Evolutionary conservation across 2,113 vertebrate species (phyloP).

Genomic region (Seriola quinqueradiata): DNA sequence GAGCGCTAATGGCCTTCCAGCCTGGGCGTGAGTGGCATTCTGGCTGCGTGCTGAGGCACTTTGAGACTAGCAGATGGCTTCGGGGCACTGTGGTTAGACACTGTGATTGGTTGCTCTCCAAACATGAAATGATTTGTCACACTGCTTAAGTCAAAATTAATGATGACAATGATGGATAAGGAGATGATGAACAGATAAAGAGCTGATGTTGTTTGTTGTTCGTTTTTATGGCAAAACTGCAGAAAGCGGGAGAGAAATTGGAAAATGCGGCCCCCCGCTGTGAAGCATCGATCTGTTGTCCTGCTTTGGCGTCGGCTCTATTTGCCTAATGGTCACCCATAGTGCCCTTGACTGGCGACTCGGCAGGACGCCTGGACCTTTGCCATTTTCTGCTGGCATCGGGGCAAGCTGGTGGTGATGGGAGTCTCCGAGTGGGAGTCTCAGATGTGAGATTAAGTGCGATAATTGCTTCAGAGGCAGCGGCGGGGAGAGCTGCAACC

Average conservation of each 20-base stretch:
- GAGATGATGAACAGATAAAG: constrained; percentile 3
- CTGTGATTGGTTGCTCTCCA: constrained; percentile 47
- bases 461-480: constrained; percentile 82
- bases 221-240: neutral
- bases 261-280: constrained; percentile 38
- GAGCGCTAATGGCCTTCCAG: constrained; percentile 53
- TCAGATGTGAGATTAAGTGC: constrained; percentile 73
- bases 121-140: constrained; percentile 40
- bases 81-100: constrained; percentile 62
- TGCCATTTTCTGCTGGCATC: constrained; percentile 64
- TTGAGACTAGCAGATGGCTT: constrained; percentile 54
- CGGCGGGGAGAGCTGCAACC: constrained; percentile 42
- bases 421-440: constrained; percentile 22
- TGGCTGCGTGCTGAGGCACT: constrained; percentile 38
- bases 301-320: constrained; percentile 55
- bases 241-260: constrained; percentile 9
- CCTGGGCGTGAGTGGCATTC: constrained; percentile 34
- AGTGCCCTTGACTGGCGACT: constrained; percentile 76
- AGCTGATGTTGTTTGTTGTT: neutral
- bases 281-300: constrained; percentile 51
- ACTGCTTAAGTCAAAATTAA: constrained; percentile 27
- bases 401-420: constrained; percentile 59
- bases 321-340: constrained; percentile 70
- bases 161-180: neutral
- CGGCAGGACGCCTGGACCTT: constrained; percentile 66